Evolutionary conservation across 2,113 vertebrate genomes (phyloP), one percentile per base, ranked within the genome.

Genomic region (Diglossa brunneiventris): DNA sequence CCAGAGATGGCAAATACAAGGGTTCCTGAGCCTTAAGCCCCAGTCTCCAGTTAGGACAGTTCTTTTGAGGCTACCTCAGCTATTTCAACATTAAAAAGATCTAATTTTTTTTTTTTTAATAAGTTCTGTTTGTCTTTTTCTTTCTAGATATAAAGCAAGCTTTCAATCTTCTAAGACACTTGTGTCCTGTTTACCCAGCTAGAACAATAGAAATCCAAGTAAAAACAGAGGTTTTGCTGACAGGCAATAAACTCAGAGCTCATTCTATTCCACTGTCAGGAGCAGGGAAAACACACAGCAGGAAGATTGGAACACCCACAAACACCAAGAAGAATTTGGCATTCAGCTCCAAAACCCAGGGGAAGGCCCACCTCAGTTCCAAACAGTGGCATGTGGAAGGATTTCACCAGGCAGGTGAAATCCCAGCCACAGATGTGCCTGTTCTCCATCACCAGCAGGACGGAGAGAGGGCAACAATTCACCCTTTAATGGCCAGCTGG

Each of bases 401-500:
- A 15, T 76, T 77, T 55, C 53, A 55, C 5, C 44, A 76, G 74
- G 30, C 41, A 62, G 49, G 8, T 37, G 58, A 37, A 37, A 27
- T 18, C n/a, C 37, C 67, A 41, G 72, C 50, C 56, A 66, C 21
- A 0, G 39, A 80, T 58, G 47, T 89, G 67, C 53, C n/a, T 83
- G n/a, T n/a, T 95, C 95, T 67, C 55, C 75, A 67, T 18, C 33
- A 27, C n/a, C 94, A 83, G 82, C 82, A 66, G 67, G n/a, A 84
- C 11, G 49, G 90, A 86, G 89, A 95, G 58, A 26, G 39, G 75
- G 64, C 67, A 84, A 50, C 56, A 85, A 72, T 33, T 83, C 83
- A 52, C 56, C 14, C 1, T 92, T 94, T n/a, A 72, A 21, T 24
- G 74, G 18, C 39, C 37, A 55, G 39, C 44, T 67, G 95, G 79